Percentiles rank a stretch among this genome's conserved stretches.
Conservation (phyloP, 2,797 vertebrate species). For the Hypotaenidia okinawae region DNA sequence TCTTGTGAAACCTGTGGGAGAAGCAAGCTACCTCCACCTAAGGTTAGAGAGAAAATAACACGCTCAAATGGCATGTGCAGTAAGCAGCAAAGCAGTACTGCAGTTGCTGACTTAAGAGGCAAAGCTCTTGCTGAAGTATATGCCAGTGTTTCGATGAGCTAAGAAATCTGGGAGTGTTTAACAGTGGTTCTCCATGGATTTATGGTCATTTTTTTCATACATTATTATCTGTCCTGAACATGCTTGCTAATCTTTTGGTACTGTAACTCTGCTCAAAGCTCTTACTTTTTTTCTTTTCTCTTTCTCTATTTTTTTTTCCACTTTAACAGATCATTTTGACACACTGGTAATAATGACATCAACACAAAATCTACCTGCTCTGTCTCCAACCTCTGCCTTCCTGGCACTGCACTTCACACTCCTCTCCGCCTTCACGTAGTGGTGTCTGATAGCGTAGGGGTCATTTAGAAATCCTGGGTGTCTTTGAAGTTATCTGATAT, state of each 20-base stretch:
- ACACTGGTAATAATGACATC: background rate
- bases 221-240: background rate
- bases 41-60: background rate
- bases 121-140: background rate
- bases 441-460: background rate
- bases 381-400: background rate
- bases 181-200: background rate
- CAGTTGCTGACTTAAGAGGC: background rate
- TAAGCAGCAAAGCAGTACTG: background rate
- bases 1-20: background rate
- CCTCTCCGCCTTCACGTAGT: rapidly evolving
- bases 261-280: background rate
- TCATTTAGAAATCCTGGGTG: background rate
- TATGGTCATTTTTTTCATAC: background rate
- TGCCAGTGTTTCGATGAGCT: background rate
- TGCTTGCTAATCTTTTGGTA: background rate
- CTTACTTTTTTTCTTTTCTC: background rate
- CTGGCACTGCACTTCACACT: background rate
- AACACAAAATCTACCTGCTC: background rate
- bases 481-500: background rate
- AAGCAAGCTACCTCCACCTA: background rate
- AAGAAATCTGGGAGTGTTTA: background rate
- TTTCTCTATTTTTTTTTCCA: background rate
- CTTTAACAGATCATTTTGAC: background rate
- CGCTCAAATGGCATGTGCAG: background rate